Percentiles rank a stretch among this genome's conserved stretches.
Conservation (phyloP, 2,113 vertebrate species). For the Caracal caracal region DNA sequence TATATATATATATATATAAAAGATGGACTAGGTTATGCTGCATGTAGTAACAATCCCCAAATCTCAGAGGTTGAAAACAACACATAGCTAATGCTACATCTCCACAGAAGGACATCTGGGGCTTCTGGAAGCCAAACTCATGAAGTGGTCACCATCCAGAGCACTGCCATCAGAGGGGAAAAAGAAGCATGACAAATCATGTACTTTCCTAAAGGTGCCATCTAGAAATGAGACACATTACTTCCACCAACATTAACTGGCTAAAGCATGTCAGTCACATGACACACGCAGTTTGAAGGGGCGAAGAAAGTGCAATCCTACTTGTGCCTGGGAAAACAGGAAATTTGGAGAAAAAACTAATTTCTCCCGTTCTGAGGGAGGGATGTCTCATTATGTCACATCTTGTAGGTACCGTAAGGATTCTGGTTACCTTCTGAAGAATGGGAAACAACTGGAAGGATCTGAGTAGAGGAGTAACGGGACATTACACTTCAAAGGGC, state of each 20-base stretch:
- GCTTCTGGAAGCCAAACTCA: not conserved
- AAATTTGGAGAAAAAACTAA: not conserved
- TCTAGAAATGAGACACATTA: not conserved
- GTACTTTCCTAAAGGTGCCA: not conserved
- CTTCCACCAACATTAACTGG: not conserved
- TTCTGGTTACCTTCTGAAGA: not conserved
- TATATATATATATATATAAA: too few species aligned
- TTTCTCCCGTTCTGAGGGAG: not conserved
- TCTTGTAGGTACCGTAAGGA: not conserved
- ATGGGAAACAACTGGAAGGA: not conserved
- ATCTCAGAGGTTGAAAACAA: not conserved
- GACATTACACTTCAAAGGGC: not conserved
- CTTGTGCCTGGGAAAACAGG: not conserved
- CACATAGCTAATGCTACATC: rapidly evolving
- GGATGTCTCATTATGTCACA: not conserved
- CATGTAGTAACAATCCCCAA: rapidly evolving
- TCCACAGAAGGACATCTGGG: not conserved
- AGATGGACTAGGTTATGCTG: not conserved
- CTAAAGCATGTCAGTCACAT: not conserved
- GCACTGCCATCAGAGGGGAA: not conserved
- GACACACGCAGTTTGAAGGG: not conserved
- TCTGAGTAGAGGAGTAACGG: not conserved
- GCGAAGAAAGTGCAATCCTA: not conserved
- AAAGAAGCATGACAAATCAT: not conserved
- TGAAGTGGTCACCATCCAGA: not conserved